Conservation (phyloP, 2,888 invertebrate species). For the Linhomoeus sp. region DNA sequence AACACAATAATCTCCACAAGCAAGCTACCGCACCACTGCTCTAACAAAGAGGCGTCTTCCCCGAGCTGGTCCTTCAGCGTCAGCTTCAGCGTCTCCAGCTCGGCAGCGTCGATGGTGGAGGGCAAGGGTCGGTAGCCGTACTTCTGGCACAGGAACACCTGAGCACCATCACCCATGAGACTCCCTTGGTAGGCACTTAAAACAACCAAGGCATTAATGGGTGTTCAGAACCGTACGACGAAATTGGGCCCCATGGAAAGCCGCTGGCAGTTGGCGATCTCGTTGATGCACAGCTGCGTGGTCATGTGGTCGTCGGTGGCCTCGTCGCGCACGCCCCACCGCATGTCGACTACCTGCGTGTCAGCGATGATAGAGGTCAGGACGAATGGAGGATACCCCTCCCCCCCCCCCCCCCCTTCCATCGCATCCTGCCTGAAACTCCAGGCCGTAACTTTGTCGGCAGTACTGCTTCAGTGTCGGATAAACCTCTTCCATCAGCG, state of each 20-base stretch:
- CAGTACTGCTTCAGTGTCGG: slow-evolving; percentile 98
- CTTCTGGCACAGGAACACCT: slow-evolving; percentile 87
- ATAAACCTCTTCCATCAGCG: too few relatives aligned
- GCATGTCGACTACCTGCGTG: slow-evolving; percentile 75
- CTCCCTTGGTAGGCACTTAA: too few relatives aligned
- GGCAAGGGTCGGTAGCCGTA: slow-evolving; percentile 95
- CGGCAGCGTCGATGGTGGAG: slow-evolving; percentile 73
- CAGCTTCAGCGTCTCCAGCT: slow-evolving; percentile 68
- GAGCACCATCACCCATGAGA: slow-evolving; percentile 5
- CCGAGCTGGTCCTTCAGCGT: too few relatives aligned
- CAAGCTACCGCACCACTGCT: too few relatives aligned
- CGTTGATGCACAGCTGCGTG: slow-evolving; percentile 84
- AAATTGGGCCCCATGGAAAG: slow-evolving; percentile 92
- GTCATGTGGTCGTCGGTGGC: slow-evolving; percentile 98
- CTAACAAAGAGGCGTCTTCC: too few relatives aligned
- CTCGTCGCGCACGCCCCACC: slow-evolving; percentile 89
- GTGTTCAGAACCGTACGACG: too few relatives aligned
- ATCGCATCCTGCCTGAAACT: too few relatives aligned
- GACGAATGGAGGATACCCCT: too few relatives aligned
- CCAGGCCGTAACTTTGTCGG: slow-evolving; percentile 82
- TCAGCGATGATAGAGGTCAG: too few relatives aligned
- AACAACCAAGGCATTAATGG: too few relatives aligned
- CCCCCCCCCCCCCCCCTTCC: too few relatives aligned
- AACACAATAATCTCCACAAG: too few relatives aligned
- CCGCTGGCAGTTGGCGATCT: slow-evolving; percentile 85